These are phyloP conservation scores for Girardia tigrina DNA, from an alignment of 2,888 invertebrate species.

Conservation along the genomic window DNA sequence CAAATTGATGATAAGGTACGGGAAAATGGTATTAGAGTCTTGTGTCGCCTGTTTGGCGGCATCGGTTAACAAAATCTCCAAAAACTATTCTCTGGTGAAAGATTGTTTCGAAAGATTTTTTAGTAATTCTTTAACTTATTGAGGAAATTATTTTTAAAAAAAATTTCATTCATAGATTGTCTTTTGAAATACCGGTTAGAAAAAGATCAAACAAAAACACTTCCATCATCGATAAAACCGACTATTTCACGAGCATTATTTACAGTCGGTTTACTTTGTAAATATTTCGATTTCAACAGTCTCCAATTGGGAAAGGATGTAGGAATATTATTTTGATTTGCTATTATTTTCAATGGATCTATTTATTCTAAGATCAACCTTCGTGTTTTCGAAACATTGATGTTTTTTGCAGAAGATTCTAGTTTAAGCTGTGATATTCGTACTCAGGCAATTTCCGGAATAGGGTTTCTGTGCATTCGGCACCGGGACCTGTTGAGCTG, in stretches of 20 bases:
- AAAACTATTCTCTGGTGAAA: conserved; percentile 78
- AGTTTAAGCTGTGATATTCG: conserved; percentile 42
- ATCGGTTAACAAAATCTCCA: conserved; percentile 84
- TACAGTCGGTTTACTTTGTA: conserved; percentile 77
- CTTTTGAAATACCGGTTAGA: conserved; percentile 15
- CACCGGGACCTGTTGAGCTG: conserved; percentile 85
- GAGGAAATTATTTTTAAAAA: no score
- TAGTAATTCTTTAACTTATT: no score
- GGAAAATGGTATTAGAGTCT: conserved; percentile 56
- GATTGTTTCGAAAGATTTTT: no score
- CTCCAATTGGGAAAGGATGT: conserved; percentile 23
- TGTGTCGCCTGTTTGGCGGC: conserved; percentile 88
- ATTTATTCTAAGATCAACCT: not conserved
- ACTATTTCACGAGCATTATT: conserved; percentile 72
- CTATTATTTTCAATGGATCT: not conserved
- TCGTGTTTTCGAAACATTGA: conserved; percentile 67
- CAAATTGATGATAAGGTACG: conserved; percentile 73
- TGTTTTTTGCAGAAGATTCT: conserved; percentile 68
- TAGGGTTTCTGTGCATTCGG: conserved; percentile 72
- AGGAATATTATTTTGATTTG: not conserved
- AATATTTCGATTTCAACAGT: conserved; percentile 75
- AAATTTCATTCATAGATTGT: no score
- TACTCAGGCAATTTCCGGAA: conserved; percentile 50
- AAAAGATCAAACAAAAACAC: conserved; percentile 28
- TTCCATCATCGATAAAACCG: conserved; percentile 43